These are phyloP conservation scores for Eupithecia abbreviata DNA, from an alignment of 2,888 invertebrate genomes.

Conservation along the genomic window DNA sequence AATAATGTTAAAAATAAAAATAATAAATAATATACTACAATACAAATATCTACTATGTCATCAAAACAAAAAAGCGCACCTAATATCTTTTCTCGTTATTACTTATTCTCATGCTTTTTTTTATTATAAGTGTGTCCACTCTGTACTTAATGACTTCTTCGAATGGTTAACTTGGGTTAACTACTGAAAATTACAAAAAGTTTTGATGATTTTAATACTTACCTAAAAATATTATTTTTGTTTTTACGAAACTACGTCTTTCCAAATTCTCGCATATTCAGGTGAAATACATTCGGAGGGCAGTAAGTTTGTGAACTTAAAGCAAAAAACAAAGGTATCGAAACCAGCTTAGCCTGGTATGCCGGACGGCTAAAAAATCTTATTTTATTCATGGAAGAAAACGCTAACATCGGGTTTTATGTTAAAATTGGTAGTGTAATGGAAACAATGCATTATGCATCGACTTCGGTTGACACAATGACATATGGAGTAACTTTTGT, in stretches of 20 bases:
- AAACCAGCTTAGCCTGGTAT: constrained; percentile 49
- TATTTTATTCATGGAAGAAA: constrained; percentile 78
- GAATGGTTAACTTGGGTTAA: no score
- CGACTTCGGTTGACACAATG: constrained; percentile 74
- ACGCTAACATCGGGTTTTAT: constrained; percentile 80
- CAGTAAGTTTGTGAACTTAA: constrained; percentile 30
- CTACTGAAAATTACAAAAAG: not conserved
- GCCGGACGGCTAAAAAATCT: constrained; percentile 68
- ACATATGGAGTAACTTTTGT: constrained; percentile 76
- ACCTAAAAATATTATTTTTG: not conserved
- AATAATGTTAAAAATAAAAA: no score
- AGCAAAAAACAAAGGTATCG: constrained; percentile 62
- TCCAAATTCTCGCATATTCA: not conserved
- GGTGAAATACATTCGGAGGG: not conserved
- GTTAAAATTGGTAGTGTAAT: constrained; percentile 83
- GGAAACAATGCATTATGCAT: constrained; percentile 83
- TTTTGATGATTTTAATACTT: not conserved
- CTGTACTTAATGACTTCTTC: no score
- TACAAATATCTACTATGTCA: no score
- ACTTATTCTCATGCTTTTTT: no score
- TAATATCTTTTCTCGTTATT: no score
- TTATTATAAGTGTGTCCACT: no score
- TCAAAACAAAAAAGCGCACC: no score
- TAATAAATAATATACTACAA: no score
- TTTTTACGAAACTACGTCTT: no score